Conservation (phyloP, 2,888 invertebrate genomes). For the Furcula furcula region DNA sequence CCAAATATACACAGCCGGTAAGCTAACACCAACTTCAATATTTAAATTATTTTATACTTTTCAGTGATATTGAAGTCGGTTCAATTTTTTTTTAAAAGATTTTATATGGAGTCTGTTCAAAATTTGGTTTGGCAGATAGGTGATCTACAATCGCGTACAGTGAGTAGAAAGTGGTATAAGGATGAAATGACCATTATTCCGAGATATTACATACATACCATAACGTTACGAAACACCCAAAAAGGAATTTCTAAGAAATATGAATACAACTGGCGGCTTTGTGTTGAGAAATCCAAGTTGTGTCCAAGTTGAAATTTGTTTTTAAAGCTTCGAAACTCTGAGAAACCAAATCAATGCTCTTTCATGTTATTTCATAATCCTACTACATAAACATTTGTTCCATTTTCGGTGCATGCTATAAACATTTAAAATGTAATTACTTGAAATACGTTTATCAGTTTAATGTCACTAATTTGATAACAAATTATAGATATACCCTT, state of each 20-base stretch:
- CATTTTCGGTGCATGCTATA: neutral
- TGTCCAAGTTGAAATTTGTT: slow-evolving; percentile 49
- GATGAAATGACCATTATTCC: neutral
- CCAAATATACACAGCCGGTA: no score
- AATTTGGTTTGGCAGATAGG: no score
- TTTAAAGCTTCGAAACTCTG: slow-evolving; percentile 61
- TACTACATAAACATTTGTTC: slow-evolving; percentile 21
- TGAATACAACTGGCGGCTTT: slow-evolving; percentile 34
- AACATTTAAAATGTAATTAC: neutral
- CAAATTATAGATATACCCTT: neutral
- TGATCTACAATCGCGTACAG: no score
- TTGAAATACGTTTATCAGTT: no score
- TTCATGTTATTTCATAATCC: slow-evolving; percentile 47
- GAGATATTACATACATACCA: slow-evolving; percentile 2
- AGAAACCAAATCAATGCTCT: slow-evolving; percentile 52
- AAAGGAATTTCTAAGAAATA: slow-evolving; percentile 44
- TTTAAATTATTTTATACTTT: no score
- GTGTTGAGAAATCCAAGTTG: slow-evolving; percentile 51
- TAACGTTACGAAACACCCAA: slow-evolving; percentile 33
- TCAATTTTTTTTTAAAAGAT: no score
- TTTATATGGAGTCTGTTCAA: no score
- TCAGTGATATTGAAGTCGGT: no score
- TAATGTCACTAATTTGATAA: neutral
- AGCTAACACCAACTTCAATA: no score
- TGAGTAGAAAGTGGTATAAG: no score